Base-by-base conservation (phyloP, 2,113 vertebrate genomes). In the Heloderma charlesbogerti region DNA sequence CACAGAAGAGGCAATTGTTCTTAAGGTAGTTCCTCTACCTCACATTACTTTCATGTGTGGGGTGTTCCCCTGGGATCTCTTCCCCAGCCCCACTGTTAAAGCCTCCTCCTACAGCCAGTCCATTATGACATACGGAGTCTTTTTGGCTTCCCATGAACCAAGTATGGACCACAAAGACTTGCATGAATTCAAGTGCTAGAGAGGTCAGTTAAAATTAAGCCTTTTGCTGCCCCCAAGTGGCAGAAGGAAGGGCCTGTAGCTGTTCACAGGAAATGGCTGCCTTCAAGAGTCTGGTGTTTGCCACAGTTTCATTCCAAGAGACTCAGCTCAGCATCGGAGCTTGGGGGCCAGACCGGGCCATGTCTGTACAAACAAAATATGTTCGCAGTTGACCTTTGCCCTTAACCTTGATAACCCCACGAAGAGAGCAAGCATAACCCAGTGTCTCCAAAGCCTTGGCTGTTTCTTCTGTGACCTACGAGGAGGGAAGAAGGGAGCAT, bases 381-480 rank as follows among this genome's bases (percentile, higher is more conserved):
- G 98, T 99, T 77, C 97, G 97, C 69, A 99, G 98, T 54, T 99
- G 96, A n/a, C 98, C 98, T 97, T 99, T 99, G 87, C 98, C 98
- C 92, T 99, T 99, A 45, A 99, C 98, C 31, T 97, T 97, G 94
- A 99, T 95, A 6, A 98, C 85, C 25, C 98, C 98, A 88, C 98
- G 95, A 48, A 97, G 96, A 10, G 97, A 98, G 94, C 98, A 97
- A 1, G 91, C 89, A 40, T 97, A 98, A 6, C 98, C 98, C 6
- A 98, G 88, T 6, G 96, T 97, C 92, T 98, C 95, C 6, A 98
- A 96, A 22, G 98, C 96, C 84, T 95, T 89, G 0, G 98, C 96
- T 0, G 98, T 99, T 92, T 99, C 98, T 87, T 98, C 98, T 0
- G 98, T 99, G 81, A 98, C 98, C 98, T 99, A 95, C 7, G 84